A percentile compares a stretch with the other conserved stretches of the same genome.
Conservation (phyloP, 2,113 vertebrate species). For the Myiagra hebetior region DNA sequence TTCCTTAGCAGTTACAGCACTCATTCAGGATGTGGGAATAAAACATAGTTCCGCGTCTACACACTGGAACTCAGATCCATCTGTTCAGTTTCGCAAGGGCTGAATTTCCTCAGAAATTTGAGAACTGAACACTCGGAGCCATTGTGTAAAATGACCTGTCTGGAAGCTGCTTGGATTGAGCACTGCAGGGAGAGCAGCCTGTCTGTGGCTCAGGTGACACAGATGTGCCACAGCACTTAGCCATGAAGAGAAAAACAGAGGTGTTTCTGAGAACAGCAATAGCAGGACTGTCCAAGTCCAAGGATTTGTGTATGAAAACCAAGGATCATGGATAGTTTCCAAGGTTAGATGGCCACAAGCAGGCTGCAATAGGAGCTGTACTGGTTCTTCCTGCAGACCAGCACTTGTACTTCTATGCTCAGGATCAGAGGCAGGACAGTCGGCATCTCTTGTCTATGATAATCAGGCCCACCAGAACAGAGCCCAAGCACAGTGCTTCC, state of each 20-base stretch:
- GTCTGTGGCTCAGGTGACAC: accelerated
- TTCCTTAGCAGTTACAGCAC: not conserved
- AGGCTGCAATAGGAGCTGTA: accelerated
- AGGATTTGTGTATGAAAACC: not conserved
- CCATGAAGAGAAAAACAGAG: not conserved
- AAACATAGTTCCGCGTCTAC: not conserved
- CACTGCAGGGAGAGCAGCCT: not conserved
- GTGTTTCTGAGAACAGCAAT: not conserved
- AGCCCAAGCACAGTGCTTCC: not conserved
- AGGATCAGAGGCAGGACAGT: not conserved
- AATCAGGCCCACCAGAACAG: not conserved
- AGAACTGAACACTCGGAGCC: not conserved
- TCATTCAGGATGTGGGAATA: slow-evolving; percentile 26
- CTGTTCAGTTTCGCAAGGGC: not conserved
- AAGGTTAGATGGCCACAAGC: not conserved
- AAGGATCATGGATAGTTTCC: not conserved
- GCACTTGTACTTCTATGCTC: not conserved
- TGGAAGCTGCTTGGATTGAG: not conserved
- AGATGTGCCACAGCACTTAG: accelerated
- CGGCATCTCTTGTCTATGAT: accelerated
- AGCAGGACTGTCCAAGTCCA: not conserved
- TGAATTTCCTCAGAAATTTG: not conserved
- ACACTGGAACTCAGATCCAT: not conserved
- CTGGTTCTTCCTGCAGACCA: not conserved
- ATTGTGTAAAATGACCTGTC: not conserved